These are phyloP conservation scores for Chionodraco myersi DNA, from an alignment of 2,113 vertebrate genomes.

Conservation along the genomic window DNA sequence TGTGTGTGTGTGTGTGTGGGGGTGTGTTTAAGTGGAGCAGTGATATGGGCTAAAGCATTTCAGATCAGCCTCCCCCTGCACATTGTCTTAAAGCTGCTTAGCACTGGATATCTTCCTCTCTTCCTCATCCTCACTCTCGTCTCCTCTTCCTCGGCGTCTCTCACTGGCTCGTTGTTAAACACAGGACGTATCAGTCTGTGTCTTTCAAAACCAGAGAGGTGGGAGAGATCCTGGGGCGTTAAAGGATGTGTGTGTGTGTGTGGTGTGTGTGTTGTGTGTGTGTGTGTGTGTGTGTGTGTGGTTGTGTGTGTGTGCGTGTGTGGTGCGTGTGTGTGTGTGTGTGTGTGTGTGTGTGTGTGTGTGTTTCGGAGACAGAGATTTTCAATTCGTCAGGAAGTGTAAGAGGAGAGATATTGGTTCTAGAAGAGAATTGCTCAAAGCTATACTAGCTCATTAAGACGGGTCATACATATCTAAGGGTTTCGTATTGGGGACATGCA, in stretches of 20 bases:
- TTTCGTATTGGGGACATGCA: conserved; percentile 37
- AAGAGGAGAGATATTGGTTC: conserved; percentile 28
- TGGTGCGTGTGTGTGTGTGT: not conserved
- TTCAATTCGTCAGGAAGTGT: conserved; percentile 1
- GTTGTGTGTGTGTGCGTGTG: not conserved
- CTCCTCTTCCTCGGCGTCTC: conserved; percentile 11
- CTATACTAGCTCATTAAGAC: conserved; percentile 33
- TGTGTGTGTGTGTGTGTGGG: conserved; percentile 27
- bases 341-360: conserved; percentile 4
- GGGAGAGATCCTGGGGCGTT: too few species aligned
- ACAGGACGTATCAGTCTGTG: too few species aligned
- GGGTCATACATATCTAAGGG: conserved; percentile 51
- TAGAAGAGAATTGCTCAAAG: conserved; percentile 24
- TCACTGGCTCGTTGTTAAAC: conserved; percentile 36
- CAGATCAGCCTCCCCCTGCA: conserved; percentile 39
- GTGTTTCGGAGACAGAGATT: conserved; percentile 2
- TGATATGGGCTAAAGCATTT: conserved; percentile 30
- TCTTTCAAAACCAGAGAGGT: too few species aligned
- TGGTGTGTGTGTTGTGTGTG: too few species aligned
- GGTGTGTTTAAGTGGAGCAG: conserved; percentile 48
- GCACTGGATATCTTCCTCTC: conserved; percentile 25
- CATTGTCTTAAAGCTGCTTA: conserved; percentile 66
- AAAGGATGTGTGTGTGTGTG: too few species aligned
- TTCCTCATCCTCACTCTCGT: not conserved
- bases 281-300: not conserved